Percentiles rank a stretch among this genome's conserved stretches.
Evolutionary conservation across 2,113 vertebrate species (phyloP).

Genomic region (Oreotragus oreotragus): DNA sequence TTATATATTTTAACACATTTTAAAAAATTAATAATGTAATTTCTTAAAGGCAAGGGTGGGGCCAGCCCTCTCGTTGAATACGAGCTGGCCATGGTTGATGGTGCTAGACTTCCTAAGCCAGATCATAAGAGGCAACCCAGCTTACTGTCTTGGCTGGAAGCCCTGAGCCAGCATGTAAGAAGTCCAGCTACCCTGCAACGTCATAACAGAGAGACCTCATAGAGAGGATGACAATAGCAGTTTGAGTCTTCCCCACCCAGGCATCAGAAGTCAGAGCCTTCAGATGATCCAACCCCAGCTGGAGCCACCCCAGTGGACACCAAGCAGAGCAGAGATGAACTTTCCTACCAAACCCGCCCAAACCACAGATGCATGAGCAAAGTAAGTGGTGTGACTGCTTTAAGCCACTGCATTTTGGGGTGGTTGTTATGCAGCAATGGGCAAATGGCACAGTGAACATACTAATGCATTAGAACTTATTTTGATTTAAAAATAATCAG

Average conservation of each 20-base stretch:
- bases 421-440: background rate
- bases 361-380: background rate
- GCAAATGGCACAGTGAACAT: background rate
- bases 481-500: background rate
- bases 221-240: background rate
- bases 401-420: background rate
- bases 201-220: too few relatives aligned
- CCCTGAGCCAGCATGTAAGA: background rate
- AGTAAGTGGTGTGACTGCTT: background rate
- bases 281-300: rapidly evolving
- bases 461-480: background rate
- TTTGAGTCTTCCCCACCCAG: too few relatives aligned
- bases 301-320: rapidly evolving
- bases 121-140: background rate
- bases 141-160: background rate
- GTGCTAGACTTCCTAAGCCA: background rate
- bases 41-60: background rate
- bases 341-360: rapidly evolving
- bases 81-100: background rate
- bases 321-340: background rate
- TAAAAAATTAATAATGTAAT: background rate
- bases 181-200: background rate
- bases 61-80: background rate
- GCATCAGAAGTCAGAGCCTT: background rate
- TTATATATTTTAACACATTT: background rate